phyloP scores from a whole-genome alignment of 2,888 invertebrate species.

The Troides helena region DNA sequence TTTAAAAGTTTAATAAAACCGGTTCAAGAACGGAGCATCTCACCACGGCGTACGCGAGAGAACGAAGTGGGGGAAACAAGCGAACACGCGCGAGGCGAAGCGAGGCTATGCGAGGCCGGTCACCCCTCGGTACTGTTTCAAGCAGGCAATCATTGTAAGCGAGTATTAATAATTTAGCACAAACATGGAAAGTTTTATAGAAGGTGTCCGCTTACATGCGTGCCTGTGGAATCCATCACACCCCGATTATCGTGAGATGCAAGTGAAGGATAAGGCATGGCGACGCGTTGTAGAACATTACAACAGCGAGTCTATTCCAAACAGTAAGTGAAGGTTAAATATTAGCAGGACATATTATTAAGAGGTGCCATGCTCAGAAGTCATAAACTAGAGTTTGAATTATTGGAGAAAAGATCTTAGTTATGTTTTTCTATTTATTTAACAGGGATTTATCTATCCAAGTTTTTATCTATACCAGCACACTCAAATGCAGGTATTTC shows the following conservation, averaged over 20 bases:
- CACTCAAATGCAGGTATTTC: no score
- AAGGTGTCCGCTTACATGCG: constrained; percentile 61
- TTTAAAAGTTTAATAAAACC: constrained; percentile 31
- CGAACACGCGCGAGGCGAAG: constrained; percentile 46
- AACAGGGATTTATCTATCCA: no score
- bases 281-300: constrained; percentile 60
- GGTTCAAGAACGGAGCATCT: constrained; percentile 43
- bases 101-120: constrained; percentile 47
- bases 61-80: constrained; percentile 38
- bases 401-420: background rate
- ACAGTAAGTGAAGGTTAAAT: constrained; percentile 48
- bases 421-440: no score
- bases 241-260: constrained; percentile 63
- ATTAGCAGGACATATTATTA: background rate
- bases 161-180: constrained; percentile 12
- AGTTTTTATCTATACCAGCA: no score
- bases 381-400: background rate
- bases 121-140: constrained; percentile 33
- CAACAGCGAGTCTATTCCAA: constrained; percentile 56
- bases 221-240: constrained; percentile 71
- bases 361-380: background rate
- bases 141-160: constrained; percentile 9
- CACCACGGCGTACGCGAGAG: constrained; percentile 37
- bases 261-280: constrained; percentile 66
- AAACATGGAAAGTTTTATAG: constrained; percentile 65